Evolutionary conservation across 2,113 vertebrate species (phyloP).

Genomic region (Dasyurus viverrinus): DNA sequence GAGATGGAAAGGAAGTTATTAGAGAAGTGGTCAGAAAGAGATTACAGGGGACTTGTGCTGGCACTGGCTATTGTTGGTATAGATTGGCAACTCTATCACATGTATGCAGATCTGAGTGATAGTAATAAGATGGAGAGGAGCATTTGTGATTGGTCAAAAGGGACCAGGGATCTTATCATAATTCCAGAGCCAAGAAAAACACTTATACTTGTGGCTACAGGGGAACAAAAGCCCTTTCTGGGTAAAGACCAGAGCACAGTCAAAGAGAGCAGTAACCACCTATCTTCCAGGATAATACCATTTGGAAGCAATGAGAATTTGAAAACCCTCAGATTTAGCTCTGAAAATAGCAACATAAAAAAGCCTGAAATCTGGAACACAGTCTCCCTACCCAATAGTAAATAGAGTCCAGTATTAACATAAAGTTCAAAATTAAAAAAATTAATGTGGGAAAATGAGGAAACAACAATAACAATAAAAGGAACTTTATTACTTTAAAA

Average conservation of each 20-base stretch:
- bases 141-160: background rate
- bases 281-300: background rate
- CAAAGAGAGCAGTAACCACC: background rate
- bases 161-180: background rate
- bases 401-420: background rate
- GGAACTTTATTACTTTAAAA: no score
- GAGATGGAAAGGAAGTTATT: no score
- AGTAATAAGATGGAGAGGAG: no score
- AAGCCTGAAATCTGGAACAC: background rate
- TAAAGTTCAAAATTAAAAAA: background rate
- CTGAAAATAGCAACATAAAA: background rate
- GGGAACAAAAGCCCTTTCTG: background rate
- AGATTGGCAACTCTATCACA: no score
- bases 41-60: no score
- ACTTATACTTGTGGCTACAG: background rate
- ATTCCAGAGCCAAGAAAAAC: background rate
- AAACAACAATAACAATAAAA: background rate
- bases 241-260: background rate
- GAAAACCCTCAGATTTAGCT: background rate
- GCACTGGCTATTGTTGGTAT: no score
- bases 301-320: background rate
- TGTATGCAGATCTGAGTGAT: no score
- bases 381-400: background rate
- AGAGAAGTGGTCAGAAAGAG: no score
- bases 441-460: background rate